Conservation (phyloP, 2,797 vertebrate genomes). For the Delichon dasypus region DNA sequence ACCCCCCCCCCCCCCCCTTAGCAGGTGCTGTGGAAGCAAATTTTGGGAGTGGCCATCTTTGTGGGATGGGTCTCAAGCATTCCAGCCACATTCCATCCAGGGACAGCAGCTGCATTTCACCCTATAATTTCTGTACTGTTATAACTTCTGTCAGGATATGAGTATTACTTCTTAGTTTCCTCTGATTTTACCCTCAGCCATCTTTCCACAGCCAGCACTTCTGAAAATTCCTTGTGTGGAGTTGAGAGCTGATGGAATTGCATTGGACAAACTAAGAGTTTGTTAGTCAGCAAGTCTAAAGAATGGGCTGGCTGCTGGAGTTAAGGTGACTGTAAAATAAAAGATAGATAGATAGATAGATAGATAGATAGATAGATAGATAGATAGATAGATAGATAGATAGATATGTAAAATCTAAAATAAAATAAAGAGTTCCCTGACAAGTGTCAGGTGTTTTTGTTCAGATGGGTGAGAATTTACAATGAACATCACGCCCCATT, state of each 20-base stretch:
- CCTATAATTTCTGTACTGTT: neutral
- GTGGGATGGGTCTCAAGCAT: too few species aligned
- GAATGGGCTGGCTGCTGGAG: neutral
- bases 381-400: too few species aligned
- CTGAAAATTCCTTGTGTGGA: neutral
- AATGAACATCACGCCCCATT: neutral
- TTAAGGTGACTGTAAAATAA: neutral
- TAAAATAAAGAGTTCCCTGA: neutral
- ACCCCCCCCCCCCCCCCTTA: too few species aligned
- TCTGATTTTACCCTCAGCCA: neutral
- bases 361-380: too few species aligned
- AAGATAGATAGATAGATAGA: neutral
- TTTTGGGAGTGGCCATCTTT: neutral
- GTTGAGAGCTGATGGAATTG: neutral
- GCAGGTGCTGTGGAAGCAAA: neutral
- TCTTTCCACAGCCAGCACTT: neutral
- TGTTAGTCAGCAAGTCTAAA: neutral
- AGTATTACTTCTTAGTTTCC: neutral
- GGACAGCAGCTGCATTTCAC: neutral
- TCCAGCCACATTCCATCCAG: neutral
- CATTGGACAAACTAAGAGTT: neutral
- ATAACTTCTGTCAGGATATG: neutral
- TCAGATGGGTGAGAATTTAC: neutral
- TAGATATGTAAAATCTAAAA: too few species aligned
- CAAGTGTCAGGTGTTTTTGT: neutral